Percentiles rank a stretch among this genome's conserved stretches.
These are phyloP conservation scores for Parapsyche elsis DNA, from an alignment of 1,140 invertebrate species.

Conservation along the genomic window DNA sequence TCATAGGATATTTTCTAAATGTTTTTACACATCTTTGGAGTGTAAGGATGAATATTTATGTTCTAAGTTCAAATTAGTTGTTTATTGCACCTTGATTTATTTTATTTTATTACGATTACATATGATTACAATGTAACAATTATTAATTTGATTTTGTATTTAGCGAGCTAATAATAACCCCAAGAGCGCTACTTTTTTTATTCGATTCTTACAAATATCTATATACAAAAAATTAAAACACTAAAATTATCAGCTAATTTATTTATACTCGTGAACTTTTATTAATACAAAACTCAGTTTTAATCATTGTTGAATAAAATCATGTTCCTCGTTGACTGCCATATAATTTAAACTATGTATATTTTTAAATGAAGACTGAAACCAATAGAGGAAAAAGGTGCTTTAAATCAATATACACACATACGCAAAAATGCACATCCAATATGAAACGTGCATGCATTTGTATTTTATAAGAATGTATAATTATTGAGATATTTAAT, in stretches of 20 bases:
- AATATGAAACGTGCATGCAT: neutral
- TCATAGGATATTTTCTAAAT: neutral
- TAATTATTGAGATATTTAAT: conserved; percentile 10
- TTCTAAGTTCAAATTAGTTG: too few relatives aligned
- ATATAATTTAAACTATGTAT: conserved; percentile 28
- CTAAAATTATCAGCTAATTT: neutral
- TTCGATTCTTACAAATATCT: neutral
- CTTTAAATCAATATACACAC: conserved; percentile 7
- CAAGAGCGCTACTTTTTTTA: too few relatives aligned
- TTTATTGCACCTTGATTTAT: too few relatives aligned
- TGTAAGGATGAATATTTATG: too few relatives aligned
- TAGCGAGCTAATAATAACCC: too few relatives aligned
- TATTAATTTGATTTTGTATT: too few relatives aligned
- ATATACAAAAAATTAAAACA: neutral
- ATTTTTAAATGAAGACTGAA: conserved; percentile 31
- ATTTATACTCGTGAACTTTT: too few relatives aligned
- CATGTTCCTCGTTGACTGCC: conserved; percentile 27
- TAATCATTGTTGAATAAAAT: neutral
- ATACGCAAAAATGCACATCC: too few relatives aligned
- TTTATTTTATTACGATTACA: too few relatives aligned
- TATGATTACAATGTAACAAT: too few relatives aligned
- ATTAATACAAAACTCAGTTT: too few relatives aligned
- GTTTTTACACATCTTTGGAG: too few relatives aligned
- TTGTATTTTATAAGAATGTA: neutral
- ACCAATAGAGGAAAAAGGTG: conserved; percentile 27